Base-by-base conservation (phyloP, 2,113 vertebrate genomes). In the Syrmaticus mikado region DNA sequence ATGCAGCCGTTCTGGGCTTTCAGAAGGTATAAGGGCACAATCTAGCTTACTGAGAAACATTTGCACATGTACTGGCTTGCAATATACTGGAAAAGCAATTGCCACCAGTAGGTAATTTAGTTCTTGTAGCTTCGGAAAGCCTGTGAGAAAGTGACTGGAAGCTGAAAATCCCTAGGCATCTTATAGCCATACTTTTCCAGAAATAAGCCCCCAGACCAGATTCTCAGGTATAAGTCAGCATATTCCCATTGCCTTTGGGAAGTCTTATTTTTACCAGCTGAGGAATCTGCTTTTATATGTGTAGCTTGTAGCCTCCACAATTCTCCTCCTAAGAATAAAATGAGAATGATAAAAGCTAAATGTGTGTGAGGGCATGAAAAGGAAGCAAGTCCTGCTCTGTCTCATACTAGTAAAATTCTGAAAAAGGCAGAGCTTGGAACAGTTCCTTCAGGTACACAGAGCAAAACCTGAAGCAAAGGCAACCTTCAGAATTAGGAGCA, bases 101-200 rank as follows among this genome's bases (percentile, higher is more conserved):
- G 86, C 41, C 78, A 93, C 64, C n/a, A 82, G 84, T 82, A 86
- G 80, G 75, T 90, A 74, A 43, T 70, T 96, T 41, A 94, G 78
- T 78, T 93, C 79, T 55, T 1, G 5, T 65, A 89, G 72, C 67
- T 90, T 80, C 68, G 76, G 57, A 94, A 92, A 94, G 91, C 52
- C 48, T 85, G 16, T 75, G 79, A 57, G 17, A 70, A 92, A 85
- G 46, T 72, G 43, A 68, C 73, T 61, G 68, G 48, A 90, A 66
- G 46, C 76, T 88, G 79, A 78, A 95, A 96, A 95, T 94, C 91
- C 92, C 73, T 72, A 65, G 91, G 68, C 60, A 52, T 67, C 57
- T 91, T 82, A 91, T 22, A 89, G 65, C 65, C 61, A 78, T 28
- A 60, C 8, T 36, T 65, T 60, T 43, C 43, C 43, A 86, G 73